Conservation (phyloP, 2,797 vertebrate species). For the Artibeus lituratus region DNA sequence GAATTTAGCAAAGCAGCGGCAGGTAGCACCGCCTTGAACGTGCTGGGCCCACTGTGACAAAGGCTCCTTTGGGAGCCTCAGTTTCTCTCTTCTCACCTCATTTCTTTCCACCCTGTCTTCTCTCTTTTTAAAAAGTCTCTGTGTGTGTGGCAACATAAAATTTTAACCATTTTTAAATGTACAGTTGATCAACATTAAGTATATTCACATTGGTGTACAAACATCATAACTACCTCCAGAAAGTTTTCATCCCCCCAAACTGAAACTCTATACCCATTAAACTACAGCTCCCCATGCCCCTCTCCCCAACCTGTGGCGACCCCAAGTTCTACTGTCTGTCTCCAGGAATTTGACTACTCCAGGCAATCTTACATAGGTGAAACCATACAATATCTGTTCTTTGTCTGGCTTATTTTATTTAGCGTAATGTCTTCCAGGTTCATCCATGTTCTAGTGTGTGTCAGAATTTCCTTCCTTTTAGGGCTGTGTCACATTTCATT, state of each 20-base stretch:
- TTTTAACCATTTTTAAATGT: not conserved
- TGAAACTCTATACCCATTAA: not conserved
- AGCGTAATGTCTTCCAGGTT: not conserved
- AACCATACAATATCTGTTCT: not conserved
- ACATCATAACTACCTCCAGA: not conserved
- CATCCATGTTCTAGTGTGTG: not conserved
- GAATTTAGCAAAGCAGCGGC: not conserved
- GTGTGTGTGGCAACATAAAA: not conserved
- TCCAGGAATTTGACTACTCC: not conserved
- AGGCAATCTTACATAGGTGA: not conserved
- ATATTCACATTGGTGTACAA: not conserved
- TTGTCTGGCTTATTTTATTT: not conserved
- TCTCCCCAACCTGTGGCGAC: not conserved
- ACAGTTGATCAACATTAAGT: not conserved
- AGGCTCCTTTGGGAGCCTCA: not conserved
- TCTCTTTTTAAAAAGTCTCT: not conserved
- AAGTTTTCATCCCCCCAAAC: not conserved
- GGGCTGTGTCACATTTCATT: not conserved
- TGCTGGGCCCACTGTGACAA: not conserved
- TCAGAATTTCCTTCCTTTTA: not conserved
- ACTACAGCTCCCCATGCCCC: not conserved
- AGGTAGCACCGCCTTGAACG: not conserved
- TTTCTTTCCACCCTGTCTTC: not conserved
- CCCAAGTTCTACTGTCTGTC: not conserved
- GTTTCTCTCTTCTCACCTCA: not conserved